Evolutionary conservation across 1,140 invertebrate species (phyloP).

Genomic region (Parapsyche elsis): DNA sequence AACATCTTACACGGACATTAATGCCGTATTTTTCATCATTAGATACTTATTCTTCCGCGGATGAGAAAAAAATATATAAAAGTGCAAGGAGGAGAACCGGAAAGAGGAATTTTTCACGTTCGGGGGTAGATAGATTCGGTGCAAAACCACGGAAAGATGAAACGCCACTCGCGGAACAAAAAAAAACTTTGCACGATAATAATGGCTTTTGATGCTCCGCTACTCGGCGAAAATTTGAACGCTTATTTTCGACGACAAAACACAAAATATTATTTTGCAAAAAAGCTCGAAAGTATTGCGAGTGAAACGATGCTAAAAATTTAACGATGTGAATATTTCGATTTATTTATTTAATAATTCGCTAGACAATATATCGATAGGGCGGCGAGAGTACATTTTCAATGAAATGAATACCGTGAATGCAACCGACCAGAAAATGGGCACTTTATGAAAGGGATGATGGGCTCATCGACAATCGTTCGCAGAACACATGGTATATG

Average conservation of each 20-base stretch:
- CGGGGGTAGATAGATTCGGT: slow-evolving; percentile 17
- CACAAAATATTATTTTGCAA: background rate
- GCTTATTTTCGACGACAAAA: slow-evolving; percentile 1
- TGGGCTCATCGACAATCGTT: slow-evolving; percentile 12
- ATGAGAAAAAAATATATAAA: slow-evolving; percentile 13
- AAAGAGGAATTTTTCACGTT: slow-evolving; percentile 22
- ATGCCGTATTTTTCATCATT: slow-evolving; percentile 67
- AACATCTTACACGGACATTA: slow-evolving; percentile 59
- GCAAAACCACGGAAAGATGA: slow-evolving; percentile 17
- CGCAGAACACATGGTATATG: background rate
- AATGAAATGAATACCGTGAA: slow-evolving; percentile 49
- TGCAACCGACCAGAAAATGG: slow-evolving; percentile 42
- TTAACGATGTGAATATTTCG: too few species aligned
- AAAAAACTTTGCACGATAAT: slow-evolving; percentile 1
- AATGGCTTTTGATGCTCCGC: background rate
- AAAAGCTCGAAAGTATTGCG: too few species aligned
- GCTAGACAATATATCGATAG: background rate
- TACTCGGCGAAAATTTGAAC: too few species aligned
- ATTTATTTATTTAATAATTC: too few species aligned
- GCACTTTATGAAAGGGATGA: slow-evolving; percentile 33
- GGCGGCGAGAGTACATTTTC: background rate
- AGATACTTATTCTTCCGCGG: slow-evolving; percentile 61
- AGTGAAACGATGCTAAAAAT: too few species aligned
- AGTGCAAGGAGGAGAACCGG: slow-evolving; percentile 27
- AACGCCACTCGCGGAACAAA: background rate